Base-by-base conservation (phyloP, 92 coral and sea anemone genomes). In the Zoanthus sociatus region DNA sequence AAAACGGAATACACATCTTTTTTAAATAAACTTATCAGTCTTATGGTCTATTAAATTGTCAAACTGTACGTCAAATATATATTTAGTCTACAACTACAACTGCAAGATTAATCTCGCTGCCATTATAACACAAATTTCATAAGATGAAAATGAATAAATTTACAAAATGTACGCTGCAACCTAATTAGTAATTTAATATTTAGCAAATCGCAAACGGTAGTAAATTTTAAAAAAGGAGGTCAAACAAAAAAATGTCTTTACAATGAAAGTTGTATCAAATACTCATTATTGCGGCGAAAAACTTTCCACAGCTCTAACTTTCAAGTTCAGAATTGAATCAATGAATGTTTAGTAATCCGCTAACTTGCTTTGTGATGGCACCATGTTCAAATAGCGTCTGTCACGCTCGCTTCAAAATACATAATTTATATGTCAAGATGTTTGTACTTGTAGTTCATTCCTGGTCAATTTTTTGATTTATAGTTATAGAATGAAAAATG, bases 401-500 rank as follows among this genome's bases (percentile, higher is more conserved):
- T 81, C 74, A 81, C 85, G 75, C 73, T 81, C 13, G 20, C 17
- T 7, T 69, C 10, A 9, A 69, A 69, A 47, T 81, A 44, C 63
- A 81, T 81, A 66, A 81, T 81, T 81, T 47, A 81, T 47, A 81
- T 81, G 60, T 56, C 18, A 30, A 37, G 61, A 79, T 61, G 51
- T 44, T 30, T 18, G 0, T 5, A 30, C 68, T 1, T 9, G 42
- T 9, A 77, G 2, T 5, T 46, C 37, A 75, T 78, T 14, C 20
- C 50, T 11, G 37, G 33, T 76, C 17, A 7, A n/a, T 0, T 17
- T 2, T 51, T 51, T 77, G 82, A 77, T 77, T 77, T 77, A 51
- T 77, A 32, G 13, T 37, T 64, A 4, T 69, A 30, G 74, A 11
- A 9, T 33, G 15, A 31, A 69, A 69, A 69, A 69, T 69, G 74